Evolutionary conservation across 2,113 vertebrate species (phyloP), one percentile per base, ranked within the genome.

Genomic region (Nymphicus hollandicus): DNA sequence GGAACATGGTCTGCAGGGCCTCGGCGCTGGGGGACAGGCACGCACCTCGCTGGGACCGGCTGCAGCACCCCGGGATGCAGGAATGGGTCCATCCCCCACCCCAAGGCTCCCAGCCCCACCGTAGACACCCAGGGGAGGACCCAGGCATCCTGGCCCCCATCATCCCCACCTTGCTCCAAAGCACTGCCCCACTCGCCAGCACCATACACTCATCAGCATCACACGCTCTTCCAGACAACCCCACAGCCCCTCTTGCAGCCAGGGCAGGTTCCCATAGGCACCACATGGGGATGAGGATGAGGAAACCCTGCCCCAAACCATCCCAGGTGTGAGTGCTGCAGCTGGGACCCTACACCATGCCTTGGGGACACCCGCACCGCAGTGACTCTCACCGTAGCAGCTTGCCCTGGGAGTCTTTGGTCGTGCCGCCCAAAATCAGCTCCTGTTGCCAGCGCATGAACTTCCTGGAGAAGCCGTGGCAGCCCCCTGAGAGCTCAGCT

Each of bases 391-490:
- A 99, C 99, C 99, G 99, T 96, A 98, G 97, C 95, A 99, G 98
- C 93, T 98, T 96, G 86, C 99, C 98, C 96, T 98, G 98, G 74
- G 98, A 95, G 96, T 98, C 98, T 97, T 99, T 99, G 90, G 98
- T 95, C 7, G 97, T 97, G 84, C 99, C 99, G 0, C 99, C 99
- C 82, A 99, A 97, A 97, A 99, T 98, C 97, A 99, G 96, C 95
- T 99, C 99, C 97, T 99, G 99, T 96, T 99, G 99, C 99, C 99
- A 99, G 97, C 99, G 99, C 99, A 99, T 99, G 97, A 99, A 99
- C 97, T 99, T 99, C 98, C 98, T 98, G 95, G 99, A 99, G 97
- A 99, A 99, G 96, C 99, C 99, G 2, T 99, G 98, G 97, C 99
- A 99, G 98, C 99, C 99, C 9, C 99, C 98, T 0, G 98, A 98